Evolutionary conservation across 2,888 invertebrate species (phyloP).

Genomic region (Anarsia innoxiella): DNA sequence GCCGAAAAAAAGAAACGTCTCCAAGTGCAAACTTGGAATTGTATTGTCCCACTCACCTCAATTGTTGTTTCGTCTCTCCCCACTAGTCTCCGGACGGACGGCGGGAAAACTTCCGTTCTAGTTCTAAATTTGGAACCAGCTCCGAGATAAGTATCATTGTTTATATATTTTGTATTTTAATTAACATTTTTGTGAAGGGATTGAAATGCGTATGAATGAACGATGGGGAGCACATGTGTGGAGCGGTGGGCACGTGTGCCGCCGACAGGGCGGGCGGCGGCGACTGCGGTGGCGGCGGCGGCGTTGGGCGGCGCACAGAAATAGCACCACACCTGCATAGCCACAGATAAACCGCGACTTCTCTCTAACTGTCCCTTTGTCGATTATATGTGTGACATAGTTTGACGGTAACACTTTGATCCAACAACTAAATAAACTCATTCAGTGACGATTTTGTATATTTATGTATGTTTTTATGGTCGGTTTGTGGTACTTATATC

Average conservation of each 20-base stretch:
- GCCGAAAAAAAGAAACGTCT: constrained; percentile 21
- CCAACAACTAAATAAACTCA: not conserved
- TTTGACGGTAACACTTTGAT: constrained; percentile 15
- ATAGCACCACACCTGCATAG: constrained; percentile 69
- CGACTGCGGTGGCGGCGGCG: constrained; percentile 23
- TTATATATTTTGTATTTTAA: not conserved
- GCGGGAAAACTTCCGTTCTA: constrained; percentile 7
- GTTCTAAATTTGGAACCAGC: not conserved
- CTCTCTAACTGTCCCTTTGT: constrained; percentile 51
- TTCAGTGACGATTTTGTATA: too few relatives aligned
- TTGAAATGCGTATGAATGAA: not conserved
- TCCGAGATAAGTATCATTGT: not conserved
- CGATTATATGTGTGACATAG: constrained; percentile 46
- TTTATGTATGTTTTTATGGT: too few relatives aligned
- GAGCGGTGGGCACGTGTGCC: constrained; percentile 12
- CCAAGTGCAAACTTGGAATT: constrained; percentile 28
- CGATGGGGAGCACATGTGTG: too few relatives aligned
- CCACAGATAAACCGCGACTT: constrained; percentile 47
- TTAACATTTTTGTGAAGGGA: constrained; percentile 1
- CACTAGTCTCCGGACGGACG: too few relatives aligned
- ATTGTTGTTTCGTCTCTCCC: constrained; percentile 29
- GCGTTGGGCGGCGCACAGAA: constrained; percentile 43
- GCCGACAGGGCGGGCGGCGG: constrained; percentile 57
- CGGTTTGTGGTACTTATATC: too few relatives aligned
- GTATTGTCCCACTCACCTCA: constrained; percentile 43